Conservation (phyloP, 2,113 vertebrate genomes). For the Nesogale talazaci region DNA sequence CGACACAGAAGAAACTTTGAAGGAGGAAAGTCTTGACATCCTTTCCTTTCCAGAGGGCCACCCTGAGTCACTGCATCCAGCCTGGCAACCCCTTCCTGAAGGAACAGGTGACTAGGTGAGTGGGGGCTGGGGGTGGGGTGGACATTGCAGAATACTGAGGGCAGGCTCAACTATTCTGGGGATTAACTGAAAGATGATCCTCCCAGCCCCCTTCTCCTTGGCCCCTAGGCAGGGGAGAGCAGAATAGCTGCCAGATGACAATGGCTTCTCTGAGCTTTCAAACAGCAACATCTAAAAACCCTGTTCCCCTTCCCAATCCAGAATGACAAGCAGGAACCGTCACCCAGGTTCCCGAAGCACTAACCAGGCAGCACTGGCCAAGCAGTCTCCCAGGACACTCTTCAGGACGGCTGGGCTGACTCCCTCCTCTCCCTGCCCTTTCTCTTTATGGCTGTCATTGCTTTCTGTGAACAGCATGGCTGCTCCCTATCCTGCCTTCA, state of each 20-base stretch:
- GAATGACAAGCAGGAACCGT: background rate
- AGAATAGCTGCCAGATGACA: slow-evolving; percentile 10
- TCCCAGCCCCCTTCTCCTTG: background rate
- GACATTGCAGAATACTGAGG: no score
- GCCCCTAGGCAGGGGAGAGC: slow-evolving; percentile 40
- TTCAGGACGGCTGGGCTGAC: rapidly evolving
- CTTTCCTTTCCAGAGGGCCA: background rate
- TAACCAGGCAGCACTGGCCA: no score
- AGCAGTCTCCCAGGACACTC: background rate
- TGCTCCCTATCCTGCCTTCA: no score
- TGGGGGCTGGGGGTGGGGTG: no score
- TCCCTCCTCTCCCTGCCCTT: background rate
- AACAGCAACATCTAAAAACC: background rate
- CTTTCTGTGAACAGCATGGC: background rate
- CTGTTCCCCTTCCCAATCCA: background rate
- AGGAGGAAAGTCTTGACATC: background rate
- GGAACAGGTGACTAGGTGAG: no score
- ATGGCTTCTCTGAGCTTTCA: background rate
- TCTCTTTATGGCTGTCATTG: background rate
- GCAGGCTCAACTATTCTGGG: background rate
- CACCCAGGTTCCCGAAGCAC: background rate
- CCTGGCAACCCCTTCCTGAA: no score
- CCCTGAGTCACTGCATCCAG: background rate
- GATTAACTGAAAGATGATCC: background rate
- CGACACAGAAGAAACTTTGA: rapidly evolving